Evolutionary conservation across 2,888 invertebrate genomes (phyloP).

Genomic region (Thymelicus lineola): DNA sequence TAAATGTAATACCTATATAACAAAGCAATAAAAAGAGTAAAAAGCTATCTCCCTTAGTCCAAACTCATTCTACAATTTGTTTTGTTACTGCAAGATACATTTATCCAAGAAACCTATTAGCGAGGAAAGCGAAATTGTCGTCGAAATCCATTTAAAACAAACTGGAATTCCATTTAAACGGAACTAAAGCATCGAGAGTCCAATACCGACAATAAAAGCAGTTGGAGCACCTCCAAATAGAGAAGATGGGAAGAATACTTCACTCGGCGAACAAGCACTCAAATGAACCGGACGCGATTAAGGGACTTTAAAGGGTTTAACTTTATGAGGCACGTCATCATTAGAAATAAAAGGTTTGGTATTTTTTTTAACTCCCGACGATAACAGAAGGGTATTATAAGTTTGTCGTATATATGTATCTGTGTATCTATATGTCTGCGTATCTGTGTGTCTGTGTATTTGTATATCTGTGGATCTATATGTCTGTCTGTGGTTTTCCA

Average conservation of each 20-base stretch:
- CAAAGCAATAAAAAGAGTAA: not conserved
- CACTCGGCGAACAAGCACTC: constrained; percentile 47
- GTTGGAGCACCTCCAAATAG: constrained; percentile 78
- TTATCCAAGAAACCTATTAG: constrained; percentile 14
- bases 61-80: constrained; percentile 11
- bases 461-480: no score
- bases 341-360: not conserved
- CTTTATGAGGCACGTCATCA: not conserved
- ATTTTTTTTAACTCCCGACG: not conserved
- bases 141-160: constrained; percentile 32
- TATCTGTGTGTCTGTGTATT: no score
- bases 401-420: no score
- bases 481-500: no score
- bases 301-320: constrained; percentile 52
- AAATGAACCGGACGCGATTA: constrained; percentile 51
- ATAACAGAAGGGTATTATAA: no score
- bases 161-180: constrained; percentile 59
- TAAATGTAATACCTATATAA: no score
- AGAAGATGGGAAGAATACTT: constrained; percentile 62
- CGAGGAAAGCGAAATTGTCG: constrained; percentile 18
- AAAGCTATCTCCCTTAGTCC: not conserved
- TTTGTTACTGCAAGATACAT: constrained; percentile 10
- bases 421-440: no score
- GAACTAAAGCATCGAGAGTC: constrained; percentile 54
- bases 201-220: constrained; percentile 72